phyloP scores from a whole-genome alignment of 2,888 invertebrate species.

The Callosobruchus maculatus region DNA sequence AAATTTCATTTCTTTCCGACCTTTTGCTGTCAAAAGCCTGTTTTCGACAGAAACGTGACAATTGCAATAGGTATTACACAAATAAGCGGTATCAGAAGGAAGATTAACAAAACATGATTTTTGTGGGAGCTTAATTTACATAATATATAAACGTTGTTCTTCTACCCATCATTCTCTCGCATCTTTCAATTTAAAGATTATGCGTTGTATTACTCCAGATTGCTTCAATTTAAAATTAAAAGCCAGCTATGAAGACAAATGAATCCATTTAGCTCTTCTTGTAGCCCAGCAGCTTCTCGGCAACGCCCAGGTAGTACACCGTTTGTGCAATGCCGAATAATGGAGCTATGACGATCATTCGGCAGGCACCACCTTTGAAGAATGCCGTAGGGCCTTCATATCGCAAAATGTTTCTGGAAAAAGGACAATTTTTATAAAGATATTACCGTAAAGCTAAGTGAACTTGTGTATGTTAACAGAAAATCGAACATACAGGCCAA shows the following conservation, averaged over 20 bases:
- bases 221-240: constrained; percentile 12
- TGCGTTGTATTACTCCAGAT: constrained; percentile 15
- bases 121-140: background rate
- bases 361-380: constrained; percentile 95
- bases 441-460: no score
- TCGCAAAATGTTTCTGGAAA: constrained; percentile 73
- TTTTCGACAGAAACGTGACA: no score
- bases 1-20: no score
- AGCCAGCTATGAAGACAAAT: background rate
- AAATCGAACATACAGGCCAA: no score
- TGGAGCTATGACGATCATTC: constrained; percentile 98
- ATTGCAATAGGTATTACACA: no score
- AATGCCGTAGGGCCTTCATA: constrained; percentile 91
- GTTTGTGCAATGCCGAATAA: constrained; percentile 98
- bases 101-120: no score
- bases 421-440: no score
- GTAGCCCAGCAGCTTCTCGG: constrained; percentile 67
- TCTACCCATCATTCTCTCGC: background rate
- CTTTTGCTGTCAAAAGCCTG: no score
- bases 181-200: background rate
- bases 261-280: constrained; percentile 14
- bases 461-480: no score
- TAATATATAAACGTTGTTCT: background rate
- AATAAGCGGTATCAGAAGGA: no score
- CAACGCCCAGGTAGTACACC: constrained; percentile 96